phyloP scores from a whole-genome alignment of 1,140 invertebrate species.

The Megalopta genalis region DNA sequence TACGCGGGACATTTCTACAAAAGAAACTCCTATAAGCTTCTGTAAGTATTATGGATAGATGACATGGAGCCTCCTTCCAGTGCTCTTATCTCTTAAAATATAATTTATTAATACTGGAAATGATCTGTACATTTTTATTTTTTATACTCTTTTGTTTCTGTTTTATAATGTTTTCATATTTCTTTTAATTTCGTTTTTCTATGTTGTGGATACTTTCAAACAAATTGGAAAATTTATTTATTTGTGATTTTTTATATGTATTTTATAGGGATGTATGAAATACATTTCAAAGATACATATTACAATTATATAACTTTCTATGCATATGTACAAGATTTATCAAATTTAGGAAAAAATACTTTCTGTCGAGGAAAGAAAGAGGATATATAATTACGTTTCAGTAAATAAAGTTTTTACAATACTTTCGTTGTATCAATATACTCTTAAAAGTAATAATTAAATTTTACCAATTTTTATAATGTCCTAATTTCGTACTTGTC shows the following conservation, averaged over 20 bases:
- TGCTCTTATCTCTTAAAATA: constrained; percentile 20
- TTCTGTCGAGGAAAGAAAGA: not conserved
- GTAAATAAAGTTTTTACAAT: not conserved
- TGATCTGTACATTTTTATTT: not conserved
- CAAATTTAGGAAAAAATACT: constrained; percentile 11
- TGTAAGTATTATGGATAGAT: constrained; percentile 8
- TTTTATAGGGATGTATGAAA: constrained; percentile 18
- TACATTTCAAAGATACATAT: constrained; percentile 24
- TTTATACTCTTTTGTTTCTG: constrained; percentile 3
- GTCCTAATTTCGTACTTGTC: not conserved
- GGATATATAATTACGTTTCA: not conserved
- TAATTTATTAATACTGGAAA: constrained; percentile 1
- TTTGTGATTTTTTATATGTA: not conserved
- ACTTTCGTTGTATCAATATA: not conserved
- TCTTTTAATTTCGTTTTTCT: not conserved
- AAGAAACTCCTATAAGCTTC: constrained; percentile 16
- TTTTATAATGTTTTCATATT: not conserved
- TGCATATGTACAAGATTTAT: constrained; percentile 39
- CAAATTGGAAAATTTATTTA: constrained; percentile 6
- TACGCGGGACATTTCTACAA: constrained; percentile 11
- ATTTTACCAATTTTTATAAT: not conserved
- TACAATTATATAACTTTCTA: constrained; percentile 17
- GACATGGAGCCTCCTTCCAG: constrained; percentile 13
- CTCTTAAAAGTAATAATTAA: constrained; percentile 1
- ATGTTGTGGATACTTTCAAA: not conserved